These are phyloP conservation scores for Crotalus helleri DNA, from an alignment of 2,113 vertebrate genomes.

Conservation along the genomic window DNA sequence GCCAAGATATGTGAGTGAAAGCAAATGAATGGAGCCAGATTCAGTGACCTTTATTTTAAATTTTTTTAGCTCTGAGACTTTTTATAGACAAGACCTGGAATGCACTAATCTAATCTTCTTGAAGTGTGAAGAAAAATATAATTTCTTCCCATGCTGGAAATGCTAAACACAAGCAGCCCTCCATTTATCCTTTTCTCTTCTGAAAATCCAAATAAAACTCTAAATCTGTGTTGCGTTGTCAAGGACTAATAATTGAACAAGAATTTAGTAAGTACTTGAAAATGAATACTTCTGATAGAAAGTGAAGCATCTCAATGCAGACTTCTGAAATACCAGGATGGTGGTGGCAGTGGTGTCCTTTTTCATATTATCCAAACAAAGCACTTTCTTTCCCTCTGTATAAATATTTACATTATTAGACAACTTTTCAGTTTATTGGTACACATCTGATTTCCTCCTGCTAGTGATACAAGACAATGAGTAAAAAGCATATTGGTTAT, in stretches of 20 bases:
- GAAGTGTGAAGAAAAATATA: conserved; percentile 58
- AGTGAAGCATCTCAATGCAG: conserved; percentile 35
- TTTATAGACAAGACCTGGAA: conserved; percentile 64
- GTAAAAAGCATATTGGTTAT: conserved; percentile 20
- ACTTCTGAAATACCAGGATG: conserved; percentile 45
- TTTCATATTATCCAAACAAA: conserved; percentile 41
- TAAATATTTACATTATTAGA: conserved; percentile 24
- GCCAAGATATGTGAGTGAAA: conserved; percentile 48
- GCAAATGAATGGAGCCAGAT: conserved; percentile 49
- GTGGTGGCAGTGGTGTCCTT: not conserved
- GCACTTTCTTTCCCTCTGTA: conserved; percentile 5
- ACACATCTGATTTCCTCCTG: conserved; percentile 41
- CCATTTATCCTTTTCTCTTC: conserved; percentile 40
- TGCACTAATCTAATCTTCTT: conserved; percentile 57
- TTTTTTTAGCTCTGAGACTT: conserved; percentile 63
- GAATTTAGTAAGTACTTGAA: conserved; percentile 27
- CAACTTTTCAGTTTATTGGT: conserved; percentile 40
- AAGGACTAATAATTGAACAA: conserved; percentile 41
- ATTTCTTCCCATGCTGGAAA: conserved; percentile 51
- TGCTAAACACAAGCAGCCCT: conserved; percentile 50
- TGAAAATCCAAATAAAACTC: conserved; percentile 39
- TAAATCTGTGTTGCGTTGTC: conserved; percentile 30
- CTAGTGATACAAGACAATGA: conserved; percentile 45
- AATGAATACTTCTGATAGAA: conserved; percentile 35
- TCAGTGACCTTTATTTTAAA: conserved; percentile 65